Percentiles rank a stretch among this genome's conserved stretches.
Conservation (phyloP, 2,888 invertebrate species). For the Hemistola chrysoprasaria region DNA sequence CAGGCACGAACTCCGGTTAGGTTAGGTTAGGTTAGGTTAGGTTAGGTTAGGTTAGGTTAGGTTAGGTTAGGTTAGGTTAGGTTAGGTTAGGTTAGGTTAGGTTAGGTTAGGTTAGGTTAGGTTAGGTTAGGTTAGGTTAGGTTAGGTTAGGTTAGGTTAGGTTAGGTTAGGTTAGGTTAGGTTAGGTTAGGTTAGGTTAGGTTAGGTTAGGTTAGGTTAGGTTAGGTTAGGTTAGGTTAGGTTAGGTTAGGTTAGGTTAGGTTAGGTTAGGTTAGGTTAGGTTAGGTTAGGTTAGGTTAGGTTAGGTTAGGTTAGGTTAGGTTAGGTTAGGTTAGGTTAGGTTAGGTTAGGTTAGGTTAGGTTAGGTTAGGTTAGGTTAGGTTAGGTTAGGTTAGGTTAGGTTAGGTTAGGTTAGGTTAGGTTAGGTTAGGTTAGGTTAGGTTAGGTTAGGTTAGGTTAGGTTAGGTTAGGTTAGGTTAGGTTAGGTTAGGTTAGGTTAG, state of each 20-base stretch:
- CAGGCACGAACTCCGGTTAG: not conserved
- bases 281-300: not conserved
- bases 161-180: not conserved
- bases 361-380: not conserved
- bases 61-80: not conserved
- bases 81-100: not conserved
- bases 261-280: not conserved
- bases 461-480: not conserved
- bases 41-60: not conserved
- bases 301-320: not conserved
- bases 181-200: not conserved
- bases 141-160: not conserved
- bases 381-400: not conserved
- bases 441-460: not conserved
- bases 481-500: not conserved
- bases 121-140: not conserved
- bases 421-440: not conserved
- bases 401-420: not conserved
- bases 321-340: not conserved
- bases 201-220: not conserved
- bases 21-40: not conserved
- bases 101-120: not conserved
- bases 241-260: not conserved
- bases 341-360: not conserved
- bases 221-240: not conserved